Evolutionary conservation across 1,140 invertebrate genomes (phyloP).

Genomic region (Parapsyche elsis): DNA sequence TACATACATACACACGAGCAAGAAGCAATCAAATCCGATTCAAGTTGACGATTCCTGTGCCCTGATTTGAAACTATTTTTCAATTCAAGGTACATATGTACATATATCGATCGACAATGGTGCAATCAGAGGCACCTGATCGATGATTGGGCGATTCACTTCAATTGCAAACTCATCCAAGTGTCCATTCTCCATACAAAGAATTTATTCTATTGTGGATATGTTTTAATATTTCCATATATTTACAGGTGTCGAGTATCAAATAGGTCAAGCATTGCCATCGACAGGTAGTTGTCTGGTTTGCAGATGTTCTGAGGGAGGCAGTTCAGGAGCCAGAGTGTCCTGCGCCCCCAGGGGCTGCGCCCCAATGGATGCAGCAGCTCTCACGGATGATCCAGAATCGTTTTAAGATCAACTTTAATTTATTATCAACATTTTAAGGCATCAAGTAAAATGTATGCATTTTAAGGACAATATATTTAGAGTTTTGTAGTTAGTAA

Average conservation of each 20-base stretch:
- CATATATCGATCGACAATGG: too few species aligned
- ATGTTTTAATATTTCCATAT: conserved; percentile 5
- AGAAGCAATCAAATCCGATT: too few species aligned
- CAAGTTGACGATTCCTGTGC: too few species aligned
- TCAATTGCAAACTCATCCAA: too few species aligned
- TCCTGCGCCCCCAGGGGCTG: conserved; percentile 53
- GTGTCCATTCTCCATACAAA: too few species aligned
- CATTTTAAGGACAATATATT: conserved; percentile 26
- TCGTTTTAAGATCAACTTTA: conserved; percentile 43
- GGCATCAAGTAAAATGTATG: conserved; percentile 14
- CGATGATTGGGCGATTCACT: too few species aligned
- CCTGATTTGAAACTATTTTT: too few species aligned
- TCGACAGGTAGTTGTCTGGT: conserved; percentile 55
- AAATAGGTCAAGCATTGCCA: conserved; percentile 50
- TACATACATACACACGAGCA: too few species aligned
- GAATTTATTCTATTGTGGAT: too few species aligned
- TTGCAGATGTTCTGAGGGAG: conserved; percentile 44
- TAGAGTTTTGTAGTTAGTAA: background rate
- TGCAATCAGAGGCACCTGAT: too few species aligned
- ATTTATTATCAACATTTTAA: background rate
- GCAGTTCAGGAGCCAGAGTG: conserved; percentile 25
- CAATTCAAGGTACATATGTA: too few species aligned
- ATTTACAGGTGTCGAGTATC: conserved; percentile 48
- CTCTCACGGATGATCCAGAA: conserved; percentile 48
- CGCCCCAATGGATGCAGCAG: conserved; percentile 46